phyloP scores from a whole-genome alignment of 2,113 vertebrate genomes.

The Cryptoleucopteryx plumbea region DNA sequence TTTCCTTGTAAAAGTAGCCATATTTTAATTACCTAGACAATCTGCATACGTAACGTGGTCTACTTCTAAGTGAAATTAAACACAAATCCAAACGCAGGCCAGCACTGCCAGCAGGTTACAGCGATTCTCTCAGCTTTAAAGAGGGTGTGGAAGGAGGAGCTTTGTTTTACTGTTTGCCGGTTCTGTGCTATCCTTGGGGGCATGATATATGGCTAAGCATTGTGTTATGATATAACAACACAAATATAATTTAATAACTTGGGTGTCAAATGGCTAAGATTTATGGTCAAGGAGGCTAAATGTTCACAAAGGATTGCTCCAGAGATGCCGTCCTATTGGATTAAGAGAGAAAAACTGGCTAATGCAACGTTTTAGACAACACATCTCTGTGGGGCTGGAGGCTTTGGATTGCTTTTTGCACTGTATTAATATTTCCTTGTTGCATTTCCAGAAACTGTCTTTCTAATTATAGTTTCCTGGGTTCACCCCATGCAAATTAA shows the following conservation, averaged over 20 bases:
- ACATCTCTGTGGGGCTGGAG: neutral
- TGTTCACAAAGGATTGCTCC: constrained; percentile 1
- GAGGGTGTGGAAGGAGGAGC: neutral
- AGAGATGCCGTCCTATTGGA: constrained; percentile 24
- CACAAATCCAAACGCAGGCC: neutral
- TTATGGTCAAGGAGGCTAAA: constrained; percentile 46
- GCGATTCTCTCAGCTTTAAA: neutral
- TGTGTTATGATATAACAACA: constrained; percentile 9
- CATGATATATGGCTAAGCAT: constrained; percentile 6
- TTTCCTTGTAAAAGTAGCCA: neutral
- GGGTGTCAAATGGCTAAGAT: constrained; percentile 49
- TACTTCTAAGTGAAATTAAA: neutral
- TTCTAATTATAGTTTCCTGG: constrained; percentile 28
- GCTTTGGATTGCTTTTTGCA: neutral
- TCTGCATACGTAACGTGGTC: neutral
- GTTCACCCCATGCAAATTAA: constrained; percentile 5
- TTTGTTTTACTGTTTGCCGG: neutral
- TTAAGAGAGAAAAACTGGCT: constrained; percentile 38
- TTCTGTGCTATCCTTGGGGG: neutral
- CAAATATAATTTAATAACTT: constrained; percentile 54
- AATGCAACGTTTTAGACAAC: neutral
- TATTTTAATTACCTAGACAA: neutral
- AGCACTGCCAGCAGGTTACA: neutral
- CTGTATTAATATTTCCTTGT: constrained; percentile 17
- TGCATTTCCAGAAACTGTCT: constrained; percentile 19